Evolutionary conservation across 2,113 vertebrate species (phyloP).

Genomic region (Laterallus jamaicensis): DNA sequence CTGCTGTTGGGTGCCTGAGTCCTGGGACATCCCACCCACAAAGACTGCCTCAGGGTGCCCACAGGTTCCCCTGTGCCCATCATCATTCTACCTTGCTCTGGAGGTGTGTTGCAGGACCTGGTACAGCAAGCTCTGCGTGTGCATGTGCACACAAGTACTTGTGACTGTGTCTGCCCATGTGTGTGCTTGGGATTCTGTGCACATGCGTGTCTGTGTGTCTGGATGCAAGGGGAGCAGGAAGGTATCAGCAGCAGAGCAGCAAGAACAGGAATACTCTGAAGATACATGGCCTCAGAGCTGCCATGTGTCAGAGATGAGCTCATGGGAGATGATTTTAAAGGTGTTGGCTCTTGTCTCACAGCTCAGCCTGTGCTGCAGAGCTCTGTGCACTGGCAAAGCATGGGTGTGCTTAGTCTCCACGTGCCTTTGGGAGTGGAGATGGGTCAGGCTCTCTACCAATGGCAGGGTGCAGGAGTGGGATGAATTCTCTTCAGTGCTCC

Average conservation of each 20-base stretch:
- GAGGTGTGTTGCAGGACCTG: rapidly evolving
- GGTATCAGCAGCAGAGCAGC: background rate
- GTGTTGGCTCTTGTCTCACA: background rate
- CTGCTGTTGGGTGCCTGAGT: background rate
- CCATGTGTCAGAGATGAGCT: rapidly evolving
- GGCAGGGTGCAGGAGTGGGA: rapidly evolving
- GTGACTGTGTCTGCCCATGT: rapidly evolving
- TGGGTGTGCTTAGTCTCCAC: rapidly evolving
- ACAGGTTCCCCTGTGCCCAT: background rate
- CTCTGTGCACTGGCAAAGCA: background rate
- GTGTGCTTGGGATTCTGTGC: background rate
- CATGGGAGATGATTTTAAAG: background rate
- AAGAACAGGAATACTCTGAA: background rate
- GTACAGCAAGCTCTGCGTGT: background rate
- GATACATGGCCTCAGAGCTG: background rate
- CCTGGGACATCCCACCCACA: too few relatives aligned
- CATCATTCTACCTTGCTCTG: background rate
- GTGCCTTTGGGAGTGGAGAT: background rate
- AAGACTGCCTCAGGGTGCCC: background rate
- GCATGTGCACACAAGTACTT: too few relatives aligned
- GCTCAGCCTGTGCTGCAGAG: background rate
- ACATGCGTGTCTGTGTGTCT: rapidly evolving
- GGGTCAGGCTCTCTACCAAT: background rate
- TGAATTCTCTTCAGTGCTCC: background rate
- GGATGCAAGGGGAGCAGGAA: background rate